Conservation (phyloP, 2,888 invertebrate species). For the Nesidiocoris tenuis region DNA sequence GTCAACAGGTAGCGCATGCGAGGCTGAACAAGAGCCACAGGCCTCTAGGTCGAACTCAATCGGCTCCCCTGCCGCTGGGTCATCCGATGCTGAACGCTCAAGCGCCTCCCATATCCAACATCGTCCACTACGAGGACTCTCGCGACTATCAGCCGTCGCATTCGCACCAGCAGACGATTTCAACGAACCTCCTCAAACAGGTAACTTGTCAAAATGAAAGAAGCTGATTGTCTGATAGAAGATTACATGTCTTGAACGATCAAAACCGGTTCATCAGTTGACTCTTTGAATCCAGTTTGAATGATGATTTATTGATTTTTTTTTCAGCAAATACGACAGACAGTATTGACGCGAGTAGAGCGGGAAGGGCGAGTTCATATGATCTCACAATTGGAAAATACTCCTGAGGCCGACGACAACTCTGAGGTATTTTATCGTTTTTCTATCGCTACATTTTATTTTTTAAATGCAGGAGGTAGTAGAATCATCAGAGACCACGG, state of each 20-base stretch:
- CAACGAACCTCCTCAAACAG: slow-evolving; percentile 61
- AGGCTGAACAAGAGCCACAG: slow-evolving; percentile 73
- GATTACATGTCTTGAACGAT: too few species aligned
- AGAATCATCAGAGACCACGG: too few species aligned
- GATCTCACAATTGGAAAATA: slow-evolving; percentile 51
- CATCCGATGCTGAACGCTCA: slow-evolving; percentile 73
- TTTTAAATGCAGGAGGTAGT: too few species aligned
- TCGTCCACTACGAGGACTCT: slow-evolving; percentile 59
- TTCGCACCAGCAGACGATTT: slow-evolving; percentile 58
- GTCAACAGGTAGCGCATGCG: slow-evolving; percentile 60
- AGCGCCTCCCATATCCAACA: slow-evolving; percentile 54
- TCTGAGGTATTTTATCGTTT: slow-evolving; percentile 45
- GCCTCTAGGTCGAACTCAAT: slow-evolving; percentile 89
- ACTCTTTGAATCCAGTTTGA: too few species aligned
- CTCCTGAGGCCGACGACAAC: slow-evolving; percentile 50
- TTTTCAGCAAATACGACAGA: slow-evolving; percentile 79
- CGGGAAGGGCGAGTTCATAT: slow-evolving; percentile 53
- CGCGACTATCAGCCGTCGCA: slow-evolving; percentile 61
- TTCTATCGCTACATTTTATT: slow-evolving; percentile 25
- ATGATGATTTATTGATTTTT: neutral
- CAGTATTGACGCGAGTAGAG: slow-evolving; percentile 75
- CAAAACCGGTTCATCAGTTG: too few species aligned
- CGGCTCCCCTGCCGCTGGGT: slow-evolving; percentile 85
- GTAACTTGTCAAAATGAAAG: neutral
- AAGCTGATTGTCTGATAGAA: slow-evolving; percentile 48